Conservation (phyloP, 2,113 vertebrate genomes). For the Mellivora capensis region DNA sequence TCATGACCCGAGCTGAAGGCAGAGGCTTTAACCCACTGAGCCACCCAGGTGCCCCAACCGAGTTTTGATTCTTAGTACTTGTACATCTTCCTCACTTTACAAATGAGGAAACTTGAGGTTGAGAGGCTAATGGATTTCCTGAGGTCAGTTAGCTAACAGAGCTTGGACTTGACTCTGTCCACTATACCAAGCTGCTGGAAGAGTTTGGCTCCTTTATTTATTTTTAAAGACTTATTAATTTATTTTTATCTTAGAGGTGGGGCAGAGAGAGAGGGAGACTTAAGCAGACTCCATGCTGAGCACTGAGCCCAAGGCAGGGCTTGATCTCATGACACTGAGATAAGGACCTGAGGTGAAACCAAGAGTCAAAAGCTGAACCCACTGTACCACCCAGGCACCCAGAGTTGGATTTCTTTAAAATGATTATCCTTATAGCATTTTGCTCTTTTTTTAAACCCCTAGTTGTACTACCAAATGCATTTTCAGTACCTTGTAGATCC, state of each 20-base stretch:
- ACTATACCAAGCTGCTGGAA: not conserved
- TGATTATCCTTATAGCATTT: not conserved
- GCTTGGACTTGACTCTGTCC: not conserved
- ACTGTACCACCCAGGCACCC: not conserved
- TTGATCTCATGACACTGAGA: not conserved
- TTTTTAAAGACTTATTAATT: not conserved
- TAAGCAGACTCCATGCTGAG: not conserved
- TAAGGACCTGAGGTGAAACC: not conserved
- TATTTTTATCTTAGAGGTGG: not conserved
- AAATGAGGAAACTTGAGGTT: not conserved
- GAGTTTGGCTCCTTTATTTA: not conserved
- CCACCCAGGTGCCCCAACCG: too few relatives aligned
- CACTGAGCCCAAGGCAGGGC: not conserved
- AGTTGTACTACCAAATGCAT: not conserved
- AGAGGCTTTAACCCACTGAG: too few relatives aligned
- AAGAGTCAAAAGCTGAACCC: not conserved
- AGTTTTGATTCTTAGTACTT: not conserved
- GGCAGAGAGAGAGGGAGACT: not conserved
- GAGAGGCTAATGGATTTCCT: not conserved
- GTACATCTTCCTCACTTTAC: not conserved
- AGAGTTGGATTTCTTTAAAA: not conserved
- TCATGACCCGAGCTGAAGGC: too few relatives aligned
- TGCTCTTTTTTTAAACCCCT: not conserved
- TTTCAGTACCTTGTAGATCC: not conserved
- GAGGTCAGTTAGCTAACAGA: not conserved